Percentiles rank a stretch among this genome's conserved stretches.
These are phyloP conservation scores for Hormaphis cornu DNA, from an alignment of 1,140 invertebrate species.

Conservation along the genomic window DNA sequence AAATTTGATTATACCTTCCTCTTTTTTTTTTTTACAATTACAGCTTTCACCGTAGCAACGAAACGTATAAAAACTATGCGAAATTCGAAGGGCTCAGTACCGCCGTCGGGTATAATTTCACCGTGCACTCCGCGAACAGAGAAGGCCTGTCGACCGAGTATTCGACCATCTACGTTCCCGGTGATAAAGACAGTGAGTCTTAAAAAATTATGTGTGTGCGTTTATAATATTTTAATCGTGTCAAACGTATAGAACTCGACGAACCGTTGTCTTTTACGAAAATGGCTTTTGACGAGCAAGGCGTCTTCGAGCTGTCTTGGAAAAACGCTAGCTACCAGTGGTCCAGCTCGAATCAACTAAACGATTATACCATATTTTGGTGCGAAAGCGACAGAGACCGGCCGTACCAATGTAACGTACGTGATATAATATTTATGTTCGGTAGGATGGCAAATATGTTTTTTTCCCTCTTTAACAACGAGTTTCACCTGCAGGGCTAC, in stretches of 20 bases:
- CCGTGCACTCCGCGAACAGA: constrained; percentile 48
- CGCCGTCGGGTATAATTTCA: constrained; percentile 45
- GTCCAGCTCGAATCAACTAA: constrained; percentile 40
- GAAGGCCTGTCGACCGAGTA: constrained; percentile 49
- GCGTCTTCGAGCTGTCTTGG: constrained; percentile 63
- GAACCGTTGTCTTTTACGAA: constrained; percentile 55
- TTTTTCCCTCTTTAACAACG: too few relatives aligned
- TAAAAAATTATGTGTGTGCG: background rate
- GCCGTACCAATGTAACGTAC: constrained; percentile 52
- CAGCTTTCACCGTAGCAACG: background rate
- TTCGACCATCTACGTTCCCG: constrained; percentile 53
- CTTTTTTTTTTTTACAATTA: background rate
- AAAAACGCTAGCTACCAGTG: constrained; percentile 44
- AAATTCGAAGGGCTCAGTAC: constrained; percentile 46
- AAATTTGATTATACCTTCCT: background rate
- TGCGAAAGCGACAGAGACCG: constrained; percentile 52
- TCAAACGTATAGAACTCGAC: background rate
- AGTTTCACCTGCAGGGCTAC: constrained; percentile 44
- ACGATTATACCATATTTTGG: constrained; percentile 64
- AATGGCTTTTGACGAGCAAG: constrained; percentile 52
- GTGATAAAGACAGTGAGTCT: constrained; percentile 47
- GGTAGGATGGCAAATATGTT: too few relatives aligned
- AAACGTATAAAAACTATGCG: constrained; percentile 45
- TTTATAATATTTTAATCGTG: too few relatives aligned
- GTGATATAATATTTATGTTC: constrained; percentile 35